A percentile compares a stretch with the other conserved stretches of the same genome.
Conservation (phyloP, 2,888 invertebrate species). For the Amphimallon solstitiale region DNA sequence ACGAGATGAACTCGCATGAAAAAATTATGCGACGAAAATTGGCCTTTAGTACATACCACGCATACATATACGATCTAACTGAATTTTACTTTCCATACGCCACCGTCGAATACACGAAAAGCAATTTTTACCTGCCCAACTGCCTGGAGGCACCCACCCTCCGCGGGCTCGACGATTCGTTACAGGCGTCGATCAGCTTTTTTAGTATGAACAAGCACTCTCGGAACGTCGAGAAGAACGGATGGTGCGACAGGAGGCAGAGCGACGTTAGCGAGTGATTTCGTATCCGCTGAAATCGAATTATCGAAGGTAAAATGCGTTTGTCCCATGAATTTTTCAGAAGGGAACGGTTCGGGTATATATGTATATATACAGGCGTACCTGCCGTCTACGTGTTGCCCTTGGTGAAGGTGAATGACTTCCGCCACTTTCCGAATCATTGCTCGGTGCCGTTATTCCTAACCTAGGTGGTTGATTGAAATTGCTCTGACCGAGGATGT, state of each 20-base stretch:
- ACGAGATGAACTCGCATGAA: too few species aligned
- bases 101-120: not conserved
- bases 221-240: slow-evolving; percentile 98
- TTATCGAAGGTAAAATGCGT: not conserved
- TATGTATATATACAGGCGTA: slow-evolving; percentile 51
- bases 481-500: slow-evolving; percentile 52
- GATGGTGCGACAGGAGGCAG: slow-evolving; percentile 98
- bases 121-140: slow-evolving; percentile 74
- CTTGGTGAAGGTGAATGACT: slow-evolving; percentile 88
- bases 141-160: slow-evolving; percentile 90
- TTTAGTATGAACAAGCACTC: slow-evolving; percentile 96
- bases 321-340: slow-evolving; percentile 34
- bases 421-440: slow-evolving; percentile 89
- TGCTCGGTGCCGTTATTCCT: slow-evolving; percentile 73
- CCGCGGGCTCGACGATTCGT: slow-evolving; percentile 90
- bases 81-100: too few species aligned
- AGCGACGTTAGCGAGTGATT: slow-evolving; percentile 96
- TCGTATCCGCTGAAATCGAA: slow-evolving; percentile 75
- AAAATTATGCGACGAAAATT: too few species aligned
- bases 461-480: slow-evolving; percentile 67
- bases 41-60: too few species aligned
- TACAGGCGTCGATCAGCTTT: slow-evolving; percentile 96
- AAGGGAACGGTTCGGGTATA: not conserved
- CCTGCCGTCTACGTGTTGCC: slow-evolving; percentile 82
- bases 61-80: too few species aligned